Evolutionary conservation across 2,888 invertebrate genomes (phyloP), one percentile per base, ranked within the genome.

Genomic region (Agapetus fuscipes): DNA sequence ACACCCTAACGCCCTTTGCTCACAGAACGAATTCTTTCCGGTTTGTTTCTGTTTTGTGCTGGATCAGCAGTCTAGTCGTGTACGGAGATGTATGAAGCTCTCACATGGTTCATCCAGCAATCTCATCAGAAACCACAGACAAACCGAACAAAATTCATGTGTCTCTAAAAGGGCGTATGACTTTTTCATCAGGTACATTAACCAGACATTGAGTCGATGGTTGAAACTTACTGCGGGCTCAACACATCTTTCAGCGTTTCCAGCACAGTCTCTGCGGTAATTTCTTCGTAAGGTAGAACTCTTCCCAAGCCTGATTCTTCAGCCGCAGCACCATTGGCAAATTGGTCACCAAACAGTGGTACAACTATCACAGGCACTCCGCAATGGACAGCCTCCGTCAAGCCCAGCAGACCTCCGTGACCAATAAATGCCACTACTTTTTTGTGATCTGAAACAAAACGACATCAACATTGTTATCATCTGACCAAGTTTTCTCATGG

Each of bases 341-440:
- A 70, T 51, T 78, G 78, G 50, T 78, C 78, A 6, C 76, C 77
- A 24, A 62, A 58, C 38, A 76, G 61, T 1, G 78, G 78, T 60
- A 75, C 68, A 3, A 71, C 69, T 4, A 78, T 53, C 42, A 73
- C 61, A 5, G 78, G 78, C 3, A 76, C 75, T 9, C 74, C 77
- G 41, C 63, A 70, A 49, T 76, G 71, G 17, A 76, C 65, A 2
- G 74, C 72, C 55, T 78, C 78, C 3, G 67, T 72, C 1, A 69
- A 69, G 4, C 78, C 71, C 34, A 75, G 62, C 54, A 77, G 67
- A 2, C 78, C 78, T 36, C 69, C 74, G 45, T 78, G 78, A 1
- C 74, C 67, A 26, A 74, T 58, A 52, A 77, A 78, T 1, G 69
- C 74, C 41, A 71, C 51, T 1, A 73, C 72, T 48, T 76, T 77